Percentiles rank a stretch among this genome's conserved stretches.
Conservation (phyloP, 1,140 invertebrate genomes). For the Meloidogyne floridensis region DNA sequence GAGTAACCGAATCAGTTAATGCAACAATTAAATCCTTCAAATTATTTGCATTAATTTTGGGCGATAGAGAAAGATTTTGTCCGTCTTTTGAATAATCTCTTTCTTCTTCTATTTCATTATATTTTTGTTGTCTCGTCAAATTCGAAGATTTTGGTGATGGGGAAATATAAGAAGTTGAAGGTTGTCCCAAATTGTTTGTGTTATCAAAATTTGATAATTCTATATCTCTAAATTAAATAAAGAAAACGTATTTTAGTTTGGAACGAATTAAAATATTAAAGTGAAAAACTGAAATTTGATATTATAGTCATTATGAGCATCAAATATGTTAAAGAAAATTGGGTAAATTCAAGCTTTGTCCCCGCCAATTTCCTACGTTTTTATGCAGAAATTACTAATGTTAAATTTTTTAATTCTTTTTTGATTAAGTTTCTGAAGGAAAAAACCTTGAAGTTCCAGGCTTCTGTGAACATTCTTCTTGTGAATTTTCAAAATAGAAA, state of each 20-base stretch:
- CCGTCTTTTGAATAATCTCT: background rate
- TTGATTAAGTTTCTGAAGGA: no score
- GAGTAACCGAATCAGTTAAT: background rate
- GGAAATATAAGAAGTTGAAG: background rate
- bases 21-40: background rate
- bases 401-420: no score
- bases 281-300: no score
- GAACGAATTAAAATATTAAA: no score
- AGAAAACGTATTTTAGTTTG: no score
- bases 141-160: background rate
- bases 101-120: background rate
- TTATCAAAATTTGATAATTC: background rate
- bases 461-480: slow-evolving; percentile 8
- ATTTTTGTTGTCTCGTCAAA: background rate
- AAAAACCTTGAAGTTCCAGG: slow-evolving; percentile 19
- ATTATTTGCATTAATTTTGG: background rate
- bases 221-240: background rate
- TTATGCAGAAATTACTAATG: no score
- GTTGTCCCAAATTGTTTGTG: background rate
- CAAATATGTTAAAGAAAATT: no score
- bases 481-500: slow-evolving; percentile 20
- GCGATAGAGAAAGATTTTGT: background rate
- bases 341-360: no score
- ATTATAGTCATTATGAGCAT: no score
- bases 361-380: no score